Evolutionary conservation across 2,113 vertebrate species (phyloP).

Genomic region (Bombycilla garrulus): DNA sequence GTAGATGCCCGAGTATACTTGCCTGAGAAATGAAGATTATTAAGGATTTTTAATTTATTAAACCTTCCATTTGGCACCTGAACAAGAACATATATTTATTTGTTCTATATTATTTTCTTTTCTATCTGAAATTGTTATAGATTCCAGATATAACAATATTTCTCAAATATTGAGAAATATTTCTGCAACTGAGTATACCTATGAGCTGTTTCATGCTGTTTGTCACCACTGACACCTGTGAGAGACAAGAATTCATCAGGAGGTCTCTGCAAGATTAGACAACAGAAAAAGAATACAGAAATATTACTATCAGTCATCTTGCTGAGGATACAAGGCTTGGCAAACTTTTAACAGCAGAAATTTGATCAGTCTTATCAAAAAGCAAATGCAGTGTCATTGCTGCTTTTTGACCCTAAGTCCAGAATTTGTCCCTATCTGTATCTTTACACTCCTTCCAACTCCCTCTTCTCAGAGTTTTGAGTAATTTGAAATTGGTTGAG

Average conservation of each 20-base stretch:
- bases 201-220: neutral
- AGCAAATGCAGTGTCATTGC: neutral
- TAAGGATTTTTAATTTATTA: neutral
- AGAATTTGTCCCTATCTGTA: neutral
- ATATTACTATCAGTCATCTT: neutral
- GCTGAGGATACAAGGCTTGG: neutral
- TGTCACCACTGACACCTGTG: neutral
- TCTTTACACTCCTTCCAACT: neutral
- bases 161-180: neutral
- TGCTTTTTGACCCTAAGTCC: neutral
- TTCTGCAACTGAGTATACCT: neutral
- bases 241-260: neutral
- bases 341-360: neutral
- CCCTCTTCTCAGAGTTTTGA: neutral
- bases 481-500: neutral
- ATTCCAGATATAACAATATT: fast-evolving
- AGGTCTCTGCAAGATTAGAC: neutral
- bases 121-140: neutral
- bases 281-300: neutral
- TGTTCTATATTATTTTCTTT: neutral
- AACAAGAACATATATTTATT: neutral
- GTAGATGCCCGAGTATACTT: neutral
- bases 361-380: neutral
- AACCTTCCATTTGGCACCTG: neutral
- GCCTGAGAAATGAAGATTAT: neutral